A percentile compares a stretch with the other conserved stretches of the same genome.
Conservation (phyloP, 2,888 invertebrate genomes). For the Cephus runcator region DNA sequence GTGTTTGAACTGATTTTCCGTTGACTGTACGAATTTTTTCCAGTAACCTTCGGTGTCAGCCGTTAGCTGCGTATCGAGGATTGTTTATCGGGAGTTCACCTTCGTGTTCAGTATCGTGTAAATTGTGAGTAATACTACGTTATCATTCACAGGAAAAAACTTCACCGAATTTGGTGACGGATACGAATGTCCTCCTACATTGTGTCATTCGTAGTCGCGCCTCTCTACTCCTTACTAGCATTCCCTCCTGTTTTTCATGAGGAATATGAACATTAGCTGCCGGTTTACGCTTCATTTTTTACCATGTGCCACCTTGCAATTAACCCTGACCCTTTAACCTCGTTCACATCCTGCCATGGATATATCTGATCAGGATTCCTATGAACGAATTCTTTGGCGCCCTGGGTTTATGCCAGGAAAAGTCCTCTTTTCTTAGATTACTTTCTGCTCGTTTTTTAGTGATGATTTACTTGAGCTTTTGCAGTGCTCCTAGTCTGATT, state of each 20-base stretch:
- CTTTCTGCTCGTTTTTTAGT: background rate
- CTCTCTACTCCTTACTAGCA: background rate
- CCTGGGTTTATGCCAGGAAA: background rate
- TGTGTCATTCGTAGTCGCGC: background rate
- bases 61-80: background rate
- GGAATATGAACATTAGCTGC: background rate
- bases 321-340: constrained; percentile 36
- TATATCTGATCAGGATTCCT: background rate
- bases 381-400: background rate
- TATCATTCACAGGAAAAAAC: background rate
- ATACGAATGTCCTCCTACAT: background rate
- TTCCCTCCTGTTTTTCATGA: background rate
- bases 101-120: background rate
- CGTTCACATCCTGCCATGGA: constrained; percentile 12
- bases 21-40: background rate
- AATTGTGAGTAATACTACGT: background rate
- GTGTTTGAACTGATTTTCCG: constrained; percentile 4
- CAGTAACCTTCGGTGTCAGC: constrained; percentile 1
- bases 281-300: background rate
- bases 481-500: background rate
- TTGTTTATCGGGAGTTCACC: background rate
- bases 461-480: background rate
- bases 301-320: background rate
- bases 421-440: background rate
- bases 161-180: constrained; percentile 1